These are phyloP conservation scores for Actinopyga echinites DNA, from an alignment of 53 echinoderm and acorn worm species.

Conservation along the genomic window DNA sequence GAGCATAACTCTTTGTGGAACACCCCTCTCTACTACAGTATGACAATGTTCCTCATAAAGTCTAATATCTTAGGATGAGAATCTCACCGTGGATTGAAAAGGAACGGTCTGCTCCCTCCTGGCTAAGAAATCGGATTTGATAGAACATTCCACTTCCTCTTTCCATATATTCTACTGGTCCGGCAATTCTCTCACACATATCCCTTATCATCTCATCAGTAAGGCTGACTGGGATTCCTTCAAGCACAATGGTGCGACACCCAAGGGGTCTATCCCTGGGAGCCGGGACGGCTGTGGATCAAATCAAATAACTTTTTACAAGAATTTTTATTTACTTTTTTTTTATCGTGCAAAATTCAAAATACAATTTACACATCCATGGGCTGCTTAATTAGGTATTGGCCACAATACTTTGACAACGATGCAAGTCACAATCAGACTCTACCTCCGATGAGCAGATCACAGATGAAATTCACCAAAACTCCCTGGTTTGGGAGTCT, in stretches of 20 bases:
- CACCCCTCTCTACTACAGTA: not conserved
- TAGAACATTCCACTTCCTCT: conserved; percentile 64
- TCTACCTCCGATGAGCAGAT: no score
- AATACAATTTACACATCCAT: no score
- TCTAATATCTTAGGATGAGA: not conserved
- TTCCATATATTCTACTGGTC: conserved; percentile 48
- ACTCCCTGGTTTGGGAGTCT: no score
- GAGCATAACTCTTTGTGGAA: no score
- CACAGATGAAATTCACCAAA: no score
- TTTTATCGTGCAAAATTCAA: no score
- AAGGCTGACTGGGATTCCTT: conserved; percentile 60
- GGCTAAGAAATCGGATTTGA: conserved; percentile 70
- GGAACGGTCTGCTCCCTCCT: conserved; percentile 60
- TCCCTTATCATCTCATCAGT: conserved; percentile 64
- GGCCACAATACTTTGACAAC: no score
- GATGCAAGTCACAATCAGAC: no score
- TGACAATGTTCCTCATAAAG: not conserved
- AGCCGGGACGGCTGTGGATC: conserved; percentile 17
- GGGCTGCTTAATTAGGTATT: no score
- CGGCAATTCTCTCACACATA: conserved; percentile 68
- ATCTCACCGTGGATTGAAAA: conserved; percentile 74
- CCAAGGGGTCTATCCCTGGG: conserved; percentile 72
- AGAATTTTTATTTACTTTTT: no score
- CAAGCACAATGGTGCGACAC: conserved; percentile 68
- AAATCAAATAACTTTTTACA: not conserved